phyloP scores from a whole-genome alignment of 2,797 vertebrate species.

The Dallia pectoralis region DNA sequence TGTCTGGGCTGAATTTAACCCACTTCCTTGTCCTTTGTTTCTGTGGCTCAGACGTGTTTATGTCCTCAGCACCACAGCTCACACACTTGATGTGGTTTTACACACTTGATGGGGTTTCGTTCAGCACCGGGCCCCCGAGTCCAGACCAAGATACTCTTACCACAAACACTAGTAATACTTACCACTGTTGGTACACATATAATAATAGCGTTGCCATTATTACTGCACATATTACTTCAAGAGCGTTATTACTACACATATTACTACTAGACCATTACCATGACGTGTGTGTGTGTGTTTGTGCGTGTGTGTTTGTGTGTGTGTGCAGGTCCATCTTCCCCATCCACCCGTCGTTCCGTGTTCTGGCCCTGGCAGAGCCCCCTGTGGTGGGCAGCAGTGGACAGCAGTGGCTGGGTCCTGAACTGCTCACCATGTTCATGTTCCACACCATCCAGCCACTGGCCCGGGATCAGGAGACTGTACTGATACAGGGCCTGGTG shows the following conservation, averaged over 20 bases:
- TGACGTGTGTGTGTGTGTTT: background rate
- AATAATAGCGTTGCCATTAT: no score
- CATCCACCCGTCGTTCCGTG: conserved; percentile 91
- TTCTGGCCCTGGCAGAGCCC: conserved; percentile 91
- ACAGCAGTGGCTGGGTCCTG: conserved; percentile 93
- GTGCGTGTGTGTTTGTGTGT: background rate
- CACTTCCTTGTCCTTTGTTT: conserved; percentile 70
- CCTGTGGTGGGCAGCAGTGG: conserved; percentile 78
- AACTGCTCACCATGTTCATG: conserved; percentile 93
- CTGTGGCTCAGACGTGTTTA: conserved; percentile 52
- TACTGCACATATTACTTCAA: background rate
- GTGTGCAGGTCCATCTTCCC: conserved; percentile 82
- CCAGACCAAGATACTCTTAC: background rate
- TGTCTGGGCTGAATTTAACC: conserved; percentile 69
- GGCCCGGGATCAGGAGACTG: conserved; percentile 82
- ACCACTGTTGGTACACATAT: background rate
- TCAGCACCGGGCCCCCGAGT: background rate
- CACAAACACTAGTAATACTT: background rate
- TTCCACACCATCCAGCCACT: conserved; percentile 86
- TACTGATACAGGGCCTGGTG: conserved; percentile 86
- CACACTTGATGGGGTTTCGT: background rate
- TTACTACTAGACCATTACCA: background rate
- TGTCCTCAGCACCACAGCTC: background rate
- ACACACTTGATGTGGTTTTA: background rate
- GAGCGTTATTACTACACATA: no score